phyloP scores from a whole-genome alignment of 2,888 invertebrate genomes.

The Drosophila pseudotakahashii region DNA sequence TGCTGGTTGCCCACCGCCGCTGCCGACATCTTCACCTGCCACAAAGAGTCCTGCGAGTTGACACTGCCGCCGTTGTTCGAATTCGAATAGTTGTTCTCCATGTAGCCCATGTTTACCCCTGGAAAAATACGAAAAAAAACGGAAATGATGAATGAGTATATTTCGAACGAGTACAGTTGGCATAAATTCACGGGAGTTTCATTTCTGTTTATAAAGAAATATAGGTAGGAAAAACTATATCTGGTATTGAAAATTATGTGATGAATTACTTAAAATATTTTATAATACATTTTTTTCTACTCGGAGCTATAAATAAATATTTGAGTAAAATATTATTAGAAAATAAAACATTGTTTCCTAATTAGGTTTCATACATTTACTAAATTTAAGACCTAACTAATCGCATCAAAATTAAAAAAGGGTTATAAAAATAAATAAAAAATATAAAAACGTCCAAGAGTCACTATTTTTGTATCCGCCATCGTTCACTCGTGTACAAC shows the following conservation, averaged over 20 bases:
- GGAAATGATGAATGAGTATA: constrained; percentile 34
- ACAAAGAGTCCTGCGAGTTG: constrained; percentile 96
- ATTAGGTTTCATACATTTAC: too few species aligned
- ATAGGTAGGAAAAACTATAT: not conserved
- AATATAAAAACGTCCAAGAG: not conserved
- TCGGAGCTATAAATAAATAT: too few species aligned
- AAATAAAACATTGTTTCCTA: too few species aligned
- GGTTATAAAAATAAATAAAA: too few species aligned
- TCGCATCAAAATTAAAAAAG: too few species aligned
- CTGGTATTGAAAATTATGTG: too few species aligned
- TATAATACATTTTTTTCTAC: too few species aligned
- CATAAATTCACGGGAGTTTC: not conserved
- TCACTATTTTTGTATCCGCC: not conserved
- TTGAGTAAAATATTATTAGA: too few species aligned
- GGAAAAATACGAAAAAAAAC: constrained; percentile 44
- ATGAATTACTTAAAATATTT: too few species aligned
- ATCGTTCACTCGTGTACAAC: constrained; percentile 1
- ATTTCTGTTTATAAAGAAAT: not conserved
- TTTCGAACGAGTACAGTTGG: constrained; percentile 2
- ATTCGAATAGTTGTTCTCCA: constrained; percentile 96
- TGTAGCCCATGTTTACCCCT: constrained; percentile 95
- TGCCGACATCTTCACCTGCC: constrained; percentile 97
- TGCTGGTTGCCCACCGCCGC: constrained; percentile 88
- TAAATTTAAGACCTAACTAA: too few species aligned
- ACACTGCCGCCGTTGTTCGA: constrained; percentile 98